Evolutionary conservation across 64 coral and sea anemone genomes (phyloP).

Genomic region (Actinia tenebrosa): DNA sequence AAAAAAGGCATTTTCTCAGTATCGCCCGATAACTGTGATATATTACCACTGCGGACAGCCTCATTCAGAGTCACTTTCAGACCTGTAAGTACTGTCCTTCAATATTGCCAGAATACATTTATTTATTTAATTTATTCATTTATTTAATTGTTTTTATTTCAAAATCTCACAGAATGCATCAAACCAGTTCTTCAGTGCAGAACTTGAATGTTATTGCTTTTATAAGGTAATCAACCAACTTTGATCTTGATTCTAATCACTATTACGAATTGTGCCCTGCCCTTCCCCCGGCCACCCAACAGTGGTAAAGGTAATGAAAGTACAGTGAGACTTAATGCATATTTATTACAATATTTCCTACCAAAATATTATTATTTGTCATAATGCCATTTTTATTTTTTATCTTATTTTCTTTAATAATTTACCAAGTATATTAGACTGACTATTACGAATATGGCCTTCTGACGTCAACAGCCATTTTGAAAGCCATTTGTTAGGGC

Average conservation of each 20-base stretch:
- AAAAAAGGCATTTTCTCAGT: slow-evolving; percentile 85
- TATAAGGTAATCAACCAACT: slow-evolving; percentile 70
- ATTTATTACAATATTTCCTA: background rate
- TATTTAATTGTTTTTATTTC: background rate
- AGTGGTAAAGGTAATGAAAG: too few relatives aligned
- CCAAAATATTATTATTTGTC: background rate
- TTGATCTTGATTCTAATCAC: too few relatives aligned
- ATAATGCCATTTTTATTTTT: background rate
- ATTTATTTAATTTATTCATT: background rate
- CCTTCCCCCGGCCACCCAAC: too few relatives aligned
- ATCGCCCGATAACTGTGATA: slow-evolving; percentile 78
- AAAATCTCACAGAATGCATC: slow-evolving; percentile 54
- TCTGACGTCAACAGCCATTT: too few relatives aligned
- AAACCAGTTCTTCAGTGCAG: slow-evolving; percentile 95
- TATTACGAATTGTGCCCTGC: too few relatives aligned
- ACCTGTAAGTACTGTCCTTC: slow-evolving; percentile 57
- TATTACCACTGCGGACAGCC: slow-evolving; percentile 85
- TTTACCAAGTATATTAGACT: too few relatives aligned
- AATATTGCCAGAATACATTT: background rate
- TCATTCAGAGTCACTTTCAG: slow-evolving; percentile 94
- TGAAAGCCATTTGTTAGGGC: too few relatives aligned
- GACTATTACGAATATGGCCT: too few relatives aligned
- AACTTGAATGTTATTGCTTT: slow-evolving; percentile 90
- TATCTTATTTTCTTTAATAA: too few relatives aligned
- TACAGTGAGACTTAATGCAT: too few relatives aligned